Conservation (phyloP, 2,797 vertebrate species). For the Odontamblyopus lacepedii region DNA sequence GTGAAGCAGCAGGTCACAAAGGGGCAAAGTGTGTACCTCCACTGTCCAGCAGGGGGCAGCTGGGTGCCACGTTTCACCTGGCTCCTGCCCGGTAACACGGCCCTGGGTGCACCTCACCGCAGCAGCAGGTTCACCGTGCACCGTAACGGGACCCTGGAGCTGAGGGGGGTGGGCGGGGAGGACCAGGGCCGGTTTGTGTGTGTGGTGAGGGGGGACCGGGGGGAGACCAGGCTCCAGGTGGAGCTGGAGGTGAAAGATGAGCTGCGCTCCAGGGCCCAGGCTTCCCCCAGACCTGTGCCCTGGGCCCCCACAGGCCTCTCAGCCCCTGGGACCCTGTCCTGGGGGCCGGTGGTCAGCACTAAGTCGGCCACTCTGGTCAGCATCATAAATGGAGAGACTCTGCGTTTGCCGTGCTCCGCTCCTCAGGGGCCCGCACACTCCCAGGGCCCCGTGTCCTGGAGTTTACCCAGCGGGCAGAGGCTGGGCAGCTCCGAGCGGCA, state of each 20-base stretch:
- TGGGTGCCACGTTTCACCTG: constrained; percentile 83
- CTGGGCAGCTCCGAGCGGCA: constrained; percentile 75
- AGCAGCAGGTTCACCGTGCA: constrained; percentile 87
- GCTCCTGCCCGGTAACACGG: constrained; percentile 87
- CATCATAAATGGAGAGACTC: constrained; percentile 88
- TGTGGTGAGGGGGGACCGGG: constrained; percentile 83
- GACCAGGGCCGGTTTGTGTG: constrained; percentile 84
- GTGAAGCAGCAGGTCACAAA: constrained; percentile 74
- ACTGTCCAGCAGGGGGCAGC: constrained; percentile 84
- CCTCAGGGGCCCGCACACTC: constrained; percentile 25
- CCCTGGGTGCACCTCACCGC: constrained; percentile 88
- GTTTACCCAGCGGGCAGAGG: constrained; percentile 79
- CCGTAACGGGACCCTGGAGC: constrained; percentile 88
- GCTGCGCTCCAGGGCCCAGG: constrained; percentile 22
- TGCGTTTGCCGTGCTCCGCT: constrained; percentile 81
- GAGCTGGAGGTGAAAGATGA: constrained; percentile 75
- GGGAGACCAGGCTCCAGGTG: constrained; percentile 81
- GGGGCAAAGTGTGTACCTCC: constrained; percentile 81
- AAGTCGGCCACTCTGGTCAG: constrained; percentile 83
- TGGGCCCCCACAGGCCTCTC: constrained; percentile 10
- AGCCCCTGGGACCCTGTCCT: constrained; percentile 15
- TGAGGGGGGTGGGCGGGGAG: constrained; percentile 72
- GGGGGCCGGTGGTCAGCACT: constrained; percentile 65
- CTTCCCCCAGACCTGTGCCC: constrained; percentile 39
- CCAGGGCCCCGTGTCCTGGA: constrained; percentile 79